Evolutionary conservation across 2,888 invertebrate species (phyloP), one percentile per base, ranked within the genome.

Genomic region (Empis livida): DNA sequence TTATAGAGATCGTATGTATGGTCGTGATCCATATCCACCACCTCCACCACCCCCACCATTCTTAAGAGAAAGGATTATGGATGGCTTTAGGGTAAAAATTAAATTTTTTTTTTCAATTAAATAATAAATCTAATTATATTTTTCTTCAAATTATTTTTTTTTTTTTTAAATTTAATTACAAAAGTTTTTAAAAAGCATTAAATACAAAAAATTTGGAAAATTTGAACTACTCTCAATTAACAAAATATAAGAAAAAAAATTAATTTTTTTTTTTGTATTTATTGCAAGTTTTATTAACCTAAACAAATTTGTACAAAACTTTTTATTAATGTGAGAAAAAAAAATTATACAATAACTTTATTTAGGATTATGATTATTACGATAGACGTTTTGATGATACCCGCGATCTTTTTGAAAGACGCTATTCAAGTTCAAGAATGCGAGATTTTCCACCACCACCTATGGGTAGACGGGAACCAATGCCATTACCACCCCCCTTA

Each of bases 41-140:
- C 89, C 89, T 70, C 88, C 89, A 71, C 88, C 86, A 73, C 79
- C 79, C 65, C 84, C 85, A 67, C 86, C 87, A 60, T 90, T 89
- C 80, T 80, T 90, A 62, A 83, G 88, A 74, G 89, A 90, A 75
- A 81, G 89, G 75, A 83, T 89, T 76, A 86, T 90, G 84, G 87
- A 87, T 76, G 84, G 86, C 75, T 84, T 83, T 77, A 82, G 82
- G 82, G 84, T 84, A 81, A 80, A 58, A 60, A n/a, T 27, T 27
- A 14, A 41, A 27, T 6, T 27, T 20, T 9, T 27, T 27, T 27
- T 27, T 27, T 27, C 5, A 27, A 27, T 27, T 27, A 27, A 27
- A 27, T 2, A 27, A 27, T 8, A 27, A 27, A 27, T 27, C 8
- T 27, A 27, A 8, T 20, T 20, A 3, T 20, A 5, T 20, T 20